Base-by-base conservation (phyloP, 2,113 vertebrate species). In the Lota lota region DNA sequence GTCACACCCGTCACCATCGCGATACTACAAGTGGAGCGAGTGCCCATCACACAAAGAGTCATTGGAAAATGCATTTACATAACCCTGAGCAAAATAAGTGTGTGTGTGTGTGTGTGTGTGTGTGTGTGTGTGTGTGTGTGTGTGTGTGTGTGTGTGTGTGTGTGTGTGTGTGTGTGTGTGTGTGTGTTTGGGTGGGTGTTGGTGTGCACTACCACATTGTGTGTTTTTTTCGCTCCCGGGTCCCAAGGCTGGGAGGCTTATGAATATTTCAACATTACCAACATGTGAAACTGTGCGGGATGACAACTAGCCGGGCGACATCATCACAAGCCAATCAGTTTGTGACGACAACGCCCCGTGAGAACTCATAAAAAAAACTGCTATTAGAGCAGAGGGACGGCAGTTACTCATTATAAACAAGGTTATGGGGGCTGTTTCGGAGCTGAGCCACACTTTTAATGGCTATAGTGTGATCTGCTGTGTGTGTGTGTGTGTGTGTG, bases 261-360 rank as follows among this genome's bases (percentile, higher is more conserved):
- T 66, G 58, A 61, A 71, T 63, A 56, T 57, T 59, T 17, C 24
- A 64, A 62, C n/a, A 50, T 4, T 24, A 8, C 20, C 28, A 16
- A 69, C 20, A 75, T 18, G 17, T 22, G 60, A 72, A 64, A 59
- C 56, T 54, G 11, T 65, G 18, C 78, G 62, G 64, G 53, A 62
- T 4, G 22, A 24, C 58, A 63, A 51, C 36, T 57, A 15, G 57
- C 22, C 57, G 56, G 19, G 24, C 61, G 67, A 64, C 22, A 57
- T 70, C 60, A 72, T 77, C 17, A 70, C 56, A 72, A 67, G 22
- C 20, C 16, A 72, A 72, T 69, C 40, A 61, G 50, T 59, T 61
- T 21, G 56, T 20, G n/a, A 61, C 61, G 47, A 53, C n/a, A 56
- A 15, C 50, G 47, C 40, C 47, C 63, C 20, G 0, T 1, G 60